Evolutionary conservation across 2,888 invertebrate species (phyloP).

Genomic region (Myathropa florea): DNA sequence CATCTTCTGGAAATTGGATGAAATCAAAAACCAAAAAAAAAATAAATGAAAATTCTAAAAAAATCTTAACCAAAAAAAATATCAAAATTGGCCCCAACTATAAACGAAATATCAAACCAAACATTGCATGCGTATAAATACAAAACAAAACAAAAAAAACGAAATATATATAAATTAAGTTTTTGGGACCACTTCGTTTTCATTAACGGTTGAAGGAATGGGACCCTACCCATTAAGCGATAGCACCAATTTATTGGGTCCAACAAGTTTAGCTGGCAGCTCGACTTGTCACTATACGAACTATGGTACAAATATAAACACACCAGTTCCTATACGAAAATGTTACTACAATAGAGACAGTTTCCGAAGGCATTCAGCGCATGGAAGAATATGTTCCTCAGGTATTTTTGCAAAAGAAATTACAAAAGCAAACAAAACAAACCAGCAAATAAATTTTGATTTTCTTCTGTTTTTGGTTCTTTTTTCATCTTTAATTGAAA

Average conservation of each 20-base stretch:
- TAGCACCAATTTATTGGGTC: slow-evolving; percentile 81
- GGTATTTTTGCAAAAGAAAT: slow-evolving; percentile 73
- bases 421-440: slow-evolving; percentile 61
- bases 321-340: slow-evolving; percentile 80
- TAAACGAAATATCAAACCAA: slow-evolving; percentile 62
- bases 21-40: slow-evolving; percentile 58
- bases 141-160: slow-evolving; percentile 67
- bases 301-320: slow-evolving; percentile 81
- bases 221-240: slow-evolving; percentile 81
- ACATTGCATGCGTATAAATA: slow-evolving; percentile 69
- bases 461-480: slow-evolving; percentile 2
- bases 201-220: slow-evolving; percentile 81
- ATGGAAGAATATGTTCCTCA: slow-evolving; percentile 80
- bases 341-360: slow-evolving; percentile 80
- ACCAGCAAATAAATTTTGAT: slow-evolving; percentile 47
- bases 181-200: slow-evolving; percentile 81
- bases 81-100: slow-evolving; percentile 56
- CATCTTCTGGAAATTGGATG: slow-evolving; percentile 67
- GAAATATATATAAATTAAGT: slow-evolving; percentile 76
- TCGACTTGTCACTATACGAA: slow-evolving; percentile 79
- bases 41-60: slow-evolving; percentile 46
- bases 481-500: slow-evolving; percentile 24
- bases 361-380: slow-evolving; percentile 81
- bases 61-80: slow-evolving; percentile 21
- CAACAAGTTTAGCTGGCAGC: slow-evolving; percentile 77